Conservation (phyloP, 2,797 vertebrate species). For the Vultur gryphus region DNA sequence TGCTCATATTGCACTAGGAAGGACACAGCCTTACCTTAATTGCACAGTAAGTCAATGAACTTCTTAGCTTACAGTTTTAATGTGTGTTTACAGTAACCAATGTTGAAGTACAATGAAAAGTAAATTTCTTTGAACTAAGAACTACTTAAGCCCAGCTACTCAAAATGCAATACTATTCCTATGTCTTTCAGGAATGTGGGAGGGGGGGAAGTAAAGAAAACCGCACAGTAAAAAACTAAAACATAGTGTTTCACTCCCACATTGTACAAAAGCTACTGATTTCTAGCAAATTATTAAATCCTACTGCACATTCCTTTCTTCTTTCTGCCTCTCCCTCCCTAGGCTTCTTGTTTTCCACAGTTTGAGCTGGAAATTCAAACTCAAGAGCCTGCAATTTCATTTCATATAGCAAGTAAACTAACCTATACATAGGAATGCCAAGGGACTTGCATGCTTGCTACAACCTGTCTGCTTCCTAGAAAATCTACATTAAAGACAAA, state of each 20-base stretch:
- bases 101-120: neutral
- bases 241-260: neutral
- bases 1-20: neutral
- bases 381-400: neutral
- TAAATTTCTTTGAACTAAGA: neutral
- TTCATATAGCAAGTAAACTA: neutral
- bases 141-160: neutral
- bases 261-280: neutral
- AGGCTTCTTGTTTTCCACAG: neutral
- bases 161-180: neutral
- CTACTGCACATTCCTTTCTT: neutral
- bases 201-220: neutral
- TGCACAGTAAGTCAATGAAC: neutral
- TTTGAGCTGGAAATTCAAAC: neutral
- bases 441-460: neutral
- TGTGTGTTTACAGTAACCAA: neutral
- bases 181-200: neutral
- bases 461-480: neutral
- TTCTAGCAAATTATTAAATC: neutral
- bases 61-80: neutral
- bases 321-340: neutral
- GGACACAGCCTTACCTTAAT: neutral
- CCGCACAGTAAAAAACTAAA: neutral
- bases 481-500: neutral
- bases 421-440: neutral